Base-by-base conservation (phyloP, 2,113 vertebrate genomes). In the Sapajus apella region DNA sequence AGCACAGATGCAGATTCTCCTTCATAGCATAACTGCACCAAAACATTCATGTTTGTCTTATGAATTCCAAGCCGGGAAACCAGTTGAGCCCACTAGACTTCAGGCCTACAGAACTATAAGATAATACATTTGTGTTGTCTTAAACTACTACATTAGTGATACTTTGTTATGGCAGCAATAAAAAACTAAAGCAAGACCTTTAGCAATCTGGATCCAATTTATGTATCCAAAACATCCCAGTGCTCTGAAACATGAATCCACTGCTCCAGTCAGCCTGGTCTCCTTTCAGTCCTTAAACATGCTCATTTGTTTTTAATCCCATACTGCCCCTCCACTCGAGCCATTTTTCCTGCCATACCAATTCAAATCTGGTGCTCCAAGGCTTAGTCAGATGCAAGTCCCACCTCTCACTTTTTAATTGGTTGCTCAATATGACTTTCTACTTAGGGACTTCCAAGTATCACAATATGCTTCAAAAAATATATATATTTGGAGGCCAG, bases 161-260 rank as follows among this genome's bases (percentile, higher is more conserved):
- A 13, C 66, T 85, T 89, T 87, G 27, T 82, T 43, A 89, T 23
- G n/a, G 12, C n/a, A 93, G 17, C 30, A 85, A 32, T 32, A 88
- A 72, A 81, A 93, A 94, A 37, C 43, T 32, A 90, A 92, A 37
- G 25, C 75, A 87, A 96, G 35, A 72, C 17, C 47, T 91, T 89
- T 30, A 93, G 55, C 25, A 87, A 87, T 87, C 68, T 80, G 37
- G n/a, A 83, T 64, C n/a, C 61, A 80, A 73, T 14, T 90, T 79
- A 56, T 7, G 10, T 50, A 87, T 56, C 13, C 40, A 13, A 96
- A 96, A 64, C 4, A 91, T 10, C 47, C 37, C 64, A 25, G 14
- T 40, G 23, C 52, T 93, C 73, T 75, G 58, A 45, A 88, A 11
- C 8, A 1, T 30, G 10, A 94, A 73, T 50, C 37, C n/a, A 58